A percentile compares a stretch with the other conserved stretches of the same genome.
Conservation (phyloP, 2,888 invertebrate species). For the Epinotia demarniana region DNA sequence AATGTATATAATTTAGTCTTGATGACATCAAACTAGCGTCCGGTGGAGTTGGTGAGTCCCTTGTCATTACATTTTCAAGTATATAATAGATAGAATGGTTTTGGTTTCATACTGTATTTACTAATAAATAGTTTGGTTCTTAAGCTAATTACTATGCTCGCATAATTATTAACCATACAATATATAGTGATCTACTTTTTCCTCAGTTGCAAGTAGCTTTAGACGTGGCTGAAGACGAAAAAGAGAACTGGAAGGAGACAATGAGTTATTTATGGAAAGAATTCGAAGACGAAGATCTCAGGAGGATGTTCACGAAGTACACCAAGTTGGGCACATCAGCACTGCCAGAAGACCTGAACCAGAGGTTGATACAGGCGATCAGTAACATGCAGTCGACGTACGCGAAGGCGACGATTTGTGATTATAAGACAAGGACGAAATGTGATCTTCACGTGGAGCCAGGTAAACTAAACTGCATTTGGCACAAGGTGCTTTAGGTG, state of each 20-base stretch:
- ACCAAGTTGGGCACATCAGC: constrained; percentile 89
- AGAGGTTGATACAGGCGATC: constrained; percentile 85
- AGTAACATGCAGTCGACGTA: constrained; percentile 90
- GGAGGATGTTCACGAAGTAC: constrained; percentile 89
- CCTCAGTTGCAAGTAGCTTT: constrained; percentile 68
- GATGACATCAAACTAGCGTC: no score
- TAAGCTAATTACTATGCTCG: no score
- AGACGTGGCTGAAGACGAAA: constrained; percentile 82
- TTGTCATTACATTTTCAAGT: no score
- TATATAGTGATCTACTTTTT: background rate
- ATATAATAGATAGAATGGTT: no score
- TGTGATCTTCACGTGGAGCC: constrained; percentile 91
- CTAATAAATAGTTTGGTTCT: no score
- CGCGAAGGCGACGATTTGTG: constrained; percentile 91
- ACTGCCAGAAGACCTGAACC: constrained; percentile 88
- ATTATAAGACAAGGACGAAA: constrained; percentile 85
- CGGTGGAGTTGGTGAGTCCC: no score
- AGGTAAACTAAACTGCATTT: constrained; percentile 76
- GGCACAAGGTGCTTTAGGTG: no score
- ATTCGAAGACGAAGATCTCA: constrained; percentile 87
- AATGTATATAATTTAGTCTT: no score
- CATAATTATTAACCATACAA: no score
- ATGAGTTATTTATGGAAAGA: constrained; percentile 89
- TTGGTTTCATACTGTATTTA: no score
- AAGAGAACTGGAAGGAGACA: constrained; percentile 87